A percentile compares a stretch with the other conserved stretches of the same genome.
Conservation (phyloP, 2,113 vertebrate genomes). For the Gopherus flavomarginatus region DNA sequence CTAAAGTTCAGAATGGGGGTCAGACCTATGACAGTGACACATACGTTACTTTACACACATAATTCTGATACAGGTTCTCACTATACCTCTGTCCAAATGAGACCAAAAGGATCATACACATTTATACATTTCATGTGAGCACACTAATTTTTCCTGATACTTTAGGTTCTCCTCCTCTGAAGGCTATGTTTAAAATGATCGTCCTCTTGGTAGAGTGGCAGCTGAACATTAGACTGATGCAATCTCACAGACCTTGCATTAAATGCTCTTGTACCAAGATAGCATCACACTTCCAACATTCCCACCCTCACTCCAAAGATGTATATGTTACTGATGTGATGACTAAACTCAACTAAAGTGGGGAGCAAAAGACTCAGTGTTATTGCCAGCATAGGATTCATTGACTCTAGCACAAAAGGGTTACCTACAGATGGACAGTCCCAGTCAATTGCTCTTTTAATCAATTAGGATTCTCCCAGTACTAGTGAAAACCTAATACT, state of each 20-base stretch:
- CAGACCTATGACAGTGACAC: background rate
- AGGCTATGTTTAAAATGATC: background rate
- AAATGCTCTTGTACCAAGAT: background rate
- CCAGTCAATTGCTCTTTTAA: background rate
- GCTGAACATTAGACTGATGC: background rate
- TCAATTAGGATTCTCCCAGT: background rate
- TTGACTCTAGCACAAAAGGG: background rate
- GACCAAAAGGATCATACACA: background rate
- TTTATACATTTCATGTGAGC: background rate
- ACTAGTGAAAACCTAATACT: background rate
- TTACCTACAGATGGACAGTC: background rate
- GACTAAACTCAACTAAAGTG: background rate
- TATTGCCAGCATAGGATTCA: background rate
- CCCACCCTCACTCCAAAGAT: background rate
- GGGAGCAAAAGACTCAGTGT: background rate
- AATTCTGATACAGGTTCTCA: background rate
- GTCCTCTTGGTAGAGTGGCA: background rate
- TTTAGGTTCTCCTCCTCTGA: background rate
- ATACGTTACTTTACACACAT: background rate
- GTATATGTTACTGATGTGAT: background rate
- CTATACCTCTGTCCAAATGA: background rate
- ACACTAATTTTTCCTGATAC: background rate
- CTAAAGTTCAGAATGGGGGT: no score
- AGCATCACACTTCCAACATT: background rate
- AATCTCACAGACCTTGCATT: background rate